Percentiles rank a stretch among this genome's conserved stretches.
phyloP scores from a whole-genome alignment of 2,888 invertebrate species.

The Dolomedes plantarius region DNA sequence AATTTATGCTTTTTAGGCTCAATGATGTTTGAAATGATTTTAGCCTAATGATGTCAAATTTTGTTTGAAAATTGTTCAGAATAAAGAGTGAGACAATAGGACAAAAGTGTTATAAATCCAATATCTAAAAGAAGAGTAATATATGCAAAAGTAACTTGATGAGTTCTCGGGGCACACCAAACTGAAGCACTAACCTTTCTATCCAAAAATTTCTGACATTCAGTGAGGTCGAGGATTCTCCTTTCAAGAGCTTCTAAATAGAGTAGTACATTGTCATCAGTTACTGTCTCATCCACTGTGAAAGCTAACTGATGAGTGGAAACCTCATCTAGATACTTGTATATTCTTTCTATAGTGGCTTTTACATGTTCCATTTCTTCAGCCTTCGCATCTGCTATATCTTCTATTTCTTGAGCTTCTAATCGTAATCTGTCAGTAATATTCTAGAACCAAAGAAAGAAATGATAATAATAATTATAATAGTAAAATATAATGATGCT shows the following conservation, averaged over 20 bases:
- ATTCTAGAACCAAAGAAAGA: conserved; percentile 16
- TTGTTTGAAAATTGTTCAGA: no score
- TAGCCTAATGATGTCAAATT: no score
- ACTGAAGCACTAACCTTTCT: neutral
- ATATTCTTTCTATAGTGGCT: conserved; percentile 31
- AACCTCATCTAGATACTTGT: conserved; percentile 23
- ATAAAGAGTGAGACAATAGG: no score
- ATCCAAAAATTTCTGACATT: conserved; percentile 15
- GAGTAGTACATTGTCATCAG: conserved; percentile 49
- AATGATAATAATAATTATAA: no score
- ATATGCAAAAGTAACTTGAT: no score
- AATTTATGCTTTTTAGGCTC: no score
- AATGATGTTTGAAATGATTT: no score
- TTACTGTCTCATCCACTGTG: conserved; percentile 37
- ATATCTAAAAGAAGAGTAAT: no score
- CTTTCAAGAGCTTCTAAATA: conserved; percentile 49
- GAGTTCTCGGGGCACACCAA: no score
- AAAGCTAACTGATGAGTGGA: conserved; percentile 37
- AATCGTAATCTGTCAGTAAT: conserved; percentile 24
- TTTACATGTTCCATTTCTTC: conserved; percentile 44
- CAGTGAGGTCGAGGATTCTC: conserved; percentile 32
- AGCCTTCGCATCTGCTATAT: conserved; percentile 28
- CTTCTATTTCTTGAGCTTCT: conserved; percentile 42
- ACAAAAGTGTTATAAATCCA: no score
- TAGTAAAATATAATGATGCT: no score